Conservation (phyloP, 2,113 vertebrate genomes). For the Tylochromis polylepis region DNA sequence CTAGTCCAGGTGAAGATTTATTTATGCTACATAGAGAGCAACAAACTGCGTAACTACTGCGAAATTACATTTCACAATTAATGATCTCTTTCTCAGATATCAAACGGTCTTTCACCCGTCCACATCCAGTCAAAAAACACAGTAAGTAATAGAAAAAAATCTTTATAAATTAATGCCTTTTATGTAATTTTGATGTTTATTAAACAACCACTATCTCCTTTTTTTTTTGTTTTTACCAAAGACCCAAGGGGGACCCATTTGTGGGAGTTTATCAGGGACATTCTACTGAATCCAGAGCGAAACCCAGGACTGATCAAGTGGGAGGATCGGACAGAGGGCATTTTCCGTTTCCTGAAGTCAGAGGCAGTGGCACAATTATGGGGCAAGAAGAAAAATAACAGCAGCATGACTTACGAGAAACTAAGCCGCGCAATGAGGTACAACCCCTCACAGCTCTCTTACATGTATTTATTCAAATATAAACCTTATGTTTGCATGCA, state of each 20-base stretch:
- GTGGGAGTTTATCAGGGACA: conserved; percentile 98
- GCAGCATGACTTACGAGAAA: conserved; percentile 98
- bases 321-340: conserved; percentile 91
- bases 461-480: background rate
- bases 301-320: conserved; percentile 96
- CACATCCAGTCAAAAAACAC: conserved; percentile 84
- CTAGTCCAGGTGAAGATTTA: conserved; percentile 61
- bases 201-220: background rate
- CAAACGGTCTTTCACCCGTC: conserved; percentile 78
- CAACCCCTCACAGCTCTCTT: background rate
- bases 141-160: conserved; percentile 78
- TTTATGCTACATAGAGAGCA: background rate
- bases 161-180: fast-evolving
- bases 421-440: conserved; percentile 98
- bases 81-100: conserved; percentile 61
- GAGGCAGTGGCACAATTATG: conserved; percentile 96
- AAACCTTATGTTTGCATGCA: background rate
- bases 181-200: background rate
- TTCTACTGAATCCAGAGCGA: conserved; percentile 91
- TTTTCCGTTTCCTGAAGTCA: conserved; percentile 96
- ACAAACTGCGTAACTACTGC: background rate
- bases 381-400: conserved; percentile 99
- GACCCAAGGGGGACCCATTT: conserved; percentile 91
- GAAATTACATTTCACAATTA: background rate
- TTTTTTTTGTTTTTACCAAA: conserved; percentile 33